A percentile compares a stretch with the other conserved stretches of the same genome.
These are phyloP conservation scores for Latrodectus hesperus DNA, from an alignment of 2,888 invertebrate species.

Conservation along the genomic window DNA sequence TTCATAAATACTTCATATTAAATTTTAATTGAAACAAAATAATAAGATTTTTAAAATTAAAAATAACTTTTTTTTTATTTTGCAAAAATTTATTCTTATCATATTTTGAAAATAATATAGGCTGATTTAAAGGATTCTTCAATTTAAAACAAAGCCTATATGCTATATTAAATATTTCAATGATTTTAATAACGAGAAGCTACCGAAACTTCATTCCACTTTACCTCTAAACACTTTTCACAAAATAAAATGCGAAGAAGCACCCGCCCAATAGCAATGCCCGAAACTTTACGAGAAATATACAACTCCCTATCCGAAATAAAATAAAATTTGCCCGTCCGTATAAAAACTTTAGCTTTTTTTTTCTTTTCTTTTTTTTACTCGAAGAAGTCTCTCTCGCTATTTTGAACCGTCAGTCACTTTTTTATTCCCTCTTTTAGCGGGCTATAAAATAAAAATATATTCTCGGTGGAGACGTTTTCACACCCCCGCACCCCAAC, in stretches of 20 bases:
- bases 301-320: conserved; percentile 50
- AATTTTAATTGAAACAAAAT: too few relatives aligned
- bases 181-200: too few relatives aligned
- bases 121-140: too few relatives aligned
- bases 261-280: conserved; percentile 3
- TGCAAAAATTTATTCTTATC: too few relatives aligned
- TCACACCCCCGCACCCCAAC: conserved; percentile 21
- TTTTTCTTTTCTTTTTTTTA: too few relatives aligned
- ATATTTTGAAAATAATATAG: too few relatives aligned
- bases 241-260: conserved; percentile 3
- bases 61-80: too few relatives aligned
- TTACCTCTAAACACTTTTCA: conserved; percentile 1
- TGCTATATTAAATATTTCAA: too few relatives aligned
- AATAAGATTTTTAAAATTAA: too few relatives aligned
- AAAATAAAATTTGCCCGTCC: conserved; percentile 68
- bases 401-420: conserved; percentile 64
- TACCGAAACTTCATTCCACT: conserved; percentile 14
- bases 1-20: too few relatives aligned
- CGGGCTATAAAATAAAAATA: conserved; percentile 69
- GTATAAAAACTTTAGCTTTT: conserved; percentile 43
- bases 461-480: conserved; percentile 48
- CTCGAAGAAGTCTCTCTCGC: conserved; percentile 46
- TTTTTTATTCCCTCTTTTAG: conserved; percentile 64
- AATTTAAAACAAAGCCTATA: too few relatives aligned
- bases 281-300: conserved; percentile 58